Evolutionary conservation across 2,113 vertebrate genomes (phyloP).

Genomic region (Ascaphus truei): DNA sequence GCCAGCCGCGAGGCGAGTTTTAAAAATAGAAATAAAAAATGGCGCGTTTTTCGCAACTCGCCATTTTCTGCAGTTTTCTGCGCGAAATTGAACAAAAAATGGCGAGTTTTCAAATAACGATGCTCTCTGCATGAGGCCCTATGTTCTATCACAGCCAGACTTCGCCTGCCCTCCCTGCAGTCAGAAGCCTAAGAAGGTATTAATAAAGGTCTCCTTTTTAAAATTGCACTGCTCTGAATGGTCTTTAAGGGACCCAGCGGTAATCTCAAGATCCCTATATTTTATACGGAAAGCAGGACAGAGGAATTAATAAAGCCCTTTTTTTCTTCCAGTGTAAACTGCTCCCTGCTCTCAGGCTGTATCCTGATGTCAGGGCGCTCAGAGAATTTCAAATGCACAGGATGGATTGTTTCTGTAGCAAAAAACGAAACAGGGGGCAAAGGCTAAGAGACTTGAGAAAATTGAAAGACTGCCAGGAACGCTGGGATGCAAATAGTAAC

Average conservation of each 20-base stretch:
- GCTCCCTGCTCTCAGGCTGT: conserved; percentile 76
- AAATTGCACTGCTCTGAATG: conserved; percentile 78
- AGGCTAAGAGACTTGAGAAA: conserved; percentile 87
- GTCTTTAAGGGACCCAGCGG: conserved; percentile 82
- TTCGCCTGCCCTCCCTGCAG: conserved; percentile 65
- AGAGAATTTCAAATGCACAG: conserved; percentile 86
- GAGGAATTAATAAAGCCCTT: conserved; percentile 81
- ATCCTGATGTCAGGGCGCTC: conserved; percentile 74
- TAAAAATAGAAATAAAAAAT: too few relatives aligned
- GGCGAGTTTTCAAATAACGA: too few relatives aligned
- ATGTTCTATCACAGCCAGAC: conserved; percentile 78
- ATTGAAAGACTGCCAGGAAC: conserved; percentile 86
- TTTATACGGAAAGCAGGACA: conserved; percentile 78
- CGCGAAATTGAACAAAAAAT: too few relatives aligned
- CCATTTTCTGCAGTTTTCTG: too few relatives aligned
- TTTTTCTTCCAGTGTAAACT: conserved; percentile 61
- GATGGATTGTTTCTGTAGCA: conserved; percentile 88
- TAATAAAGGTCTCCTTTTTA: conserved; percentile 84
- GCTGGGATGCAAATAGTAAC: conserved; percentile 84
- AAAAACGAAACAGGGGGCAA: conserved; percentile 72
- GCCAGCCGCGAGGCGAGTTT: too few relatives aligned
- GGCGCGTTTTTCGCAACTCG: too few relatives aligned
- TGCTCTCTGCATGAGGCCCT: too few relatives aligned
- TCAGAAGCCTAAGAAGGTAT: conserved; percentile 79
- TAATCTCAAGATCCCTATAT: conserved; percentile 83